A percentile compares a stretch with the other conserved stretches of the same genome.
Conservation (phyloP, 2,797 vertebrate species). For the Darevskia nairensis region DNA sequence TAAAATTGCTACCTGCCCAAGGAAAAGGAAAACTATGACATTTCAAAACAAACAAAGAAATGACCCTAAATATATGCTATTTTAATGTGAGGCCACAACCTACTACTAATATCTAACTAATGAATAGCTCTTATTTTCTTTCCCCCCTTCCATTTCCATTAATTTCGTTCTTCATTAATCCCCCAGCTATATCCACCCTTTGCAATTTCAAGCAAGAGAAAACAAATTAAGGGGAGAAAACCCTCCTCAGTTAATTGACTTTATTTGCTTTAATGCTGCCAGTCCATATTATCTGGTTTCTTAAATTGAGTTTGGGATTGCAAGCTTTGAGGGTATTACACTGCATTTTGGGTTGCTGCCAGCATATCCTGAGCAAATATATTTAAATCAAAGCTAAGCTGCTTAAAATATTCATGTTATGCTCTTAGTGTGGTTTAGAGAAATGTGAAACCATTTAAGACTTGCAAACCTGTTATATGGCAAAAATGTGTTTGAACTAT, state of each 20-base stretch:
- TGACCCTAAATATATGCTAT: constrained; percentile 59
- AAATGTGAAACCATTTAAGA: constrained; percentile 86
- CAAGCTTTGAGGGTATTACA: constrained; percentile 86
- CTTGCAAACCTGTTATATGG: constrained; percentile 82
- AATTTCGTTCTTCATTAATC: constrained; percentile 76
- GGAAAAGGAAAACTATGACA: neutral
- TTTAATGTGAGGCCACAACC: constrained; percentile 51
- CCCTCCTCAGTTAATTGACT: constrained; percentile 83
- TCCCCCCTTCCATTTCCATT: constrained; percentile 72
- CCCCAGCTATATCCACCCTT: constrained; percentile 71
- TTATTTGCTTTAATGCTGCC: constrained; percentile 87
- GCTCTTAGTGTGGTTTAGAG: constrained; percentile 87
- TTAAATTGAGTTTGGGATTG: constrained; percentile 87
- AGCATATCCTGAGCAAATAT: constrained; percentile 88
- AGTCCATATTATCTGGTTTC: constrained; percentile 85
- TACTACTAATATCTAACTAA: constrained; percentile 53
- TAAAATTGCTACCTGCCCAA: neutral
- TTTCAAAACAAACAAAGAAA: constrained; percentile 5
- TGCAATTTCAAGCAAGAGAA: constrained; percentile 79
- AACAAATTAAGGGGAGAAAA: constrained; percentile 81
- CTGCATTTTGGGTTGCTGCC: constrained; percentile 85
- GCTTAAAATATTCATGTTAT: constrained; percentile 93
- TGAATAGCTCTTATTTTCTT: constrained; percentile 54
- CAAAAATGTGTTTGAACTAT: constrained; percentile 81
- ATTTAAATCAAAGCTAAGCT: constrained; percentile 93